phyloP scores from a whole-genome alignment of 2,888 invertebrate genomes.

The Coleophora deauratella region DNA sequence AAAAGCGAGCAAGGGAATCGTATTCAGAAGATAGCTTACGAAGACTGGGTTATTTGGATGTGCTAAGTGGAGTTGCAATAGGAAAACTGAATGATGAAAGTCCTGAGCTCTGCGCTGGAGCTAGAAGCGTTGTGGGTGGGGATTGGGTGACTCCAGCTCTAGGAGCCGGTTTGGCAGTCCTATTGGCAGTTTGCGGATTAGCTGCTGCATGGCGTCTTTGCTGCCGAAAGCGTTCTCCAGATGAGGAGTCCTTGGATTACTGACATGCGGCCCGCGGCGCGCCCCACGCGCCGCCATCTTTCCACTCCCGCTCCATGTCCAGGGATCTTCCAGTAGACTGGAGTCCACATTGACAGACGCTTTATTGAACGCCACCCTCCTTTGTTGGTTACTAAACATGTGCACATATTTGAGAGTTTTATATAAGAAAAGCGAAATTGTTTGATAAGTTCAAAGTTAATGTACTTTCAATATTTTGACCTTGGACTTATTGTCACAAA shows the following conservation, averaged over 20 bases:
- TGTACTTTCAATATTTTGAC: too few relatives aligned
- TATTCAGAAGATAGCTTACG: constrained; percentile 76
- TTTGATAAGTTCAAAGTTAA: too few relatives aligned
- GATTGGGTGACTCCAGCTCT: constrained; percentile 78
- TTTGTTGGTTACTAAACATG: constrained; percentile 35
- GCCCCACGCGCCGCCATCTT: constrained; percentile 58
- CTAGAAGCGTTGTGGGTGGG: constrained; percentile 55
- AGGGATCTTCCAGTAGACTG: constrained; percentile 63
- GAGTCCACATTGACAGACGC: constrained; percentile 71
- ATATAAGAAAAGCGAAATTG: too few relatives aligned
- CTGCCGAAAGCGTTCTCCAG: constrained; percentile 73
- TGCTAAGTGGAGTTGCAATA: constrained; percentile 49
- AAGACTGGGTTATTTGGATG: constrained; percentile 72
- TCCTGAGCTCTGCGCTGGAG: constrained; percentile 79
- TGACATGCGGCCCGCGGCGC: constrained; percentile 74
- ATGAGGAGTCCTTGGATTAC: constrained; percentile 77
- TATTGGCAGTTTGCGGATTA: constrained; percentile 72
- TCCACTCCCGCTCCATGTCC: constrained; percentile 57
- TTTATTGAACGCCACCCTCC: constrained; percentile 60
- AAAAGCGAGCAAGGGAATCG: constrained; percentile 67
- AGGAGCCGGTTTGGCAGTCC: constrained; percentile 75
- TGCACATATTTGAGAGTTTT: too few relatives aligned
- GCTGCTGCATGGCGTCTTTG: constrained; percentile 76
- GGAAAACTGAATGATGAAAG: constrained; percentile 83
- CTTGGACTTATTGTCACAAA: too few relatives aligned